Evolutionary conservation across 2,888 invertebrate genomes (phyloP).

Genomic region (Anaspis maculata): DNA sequence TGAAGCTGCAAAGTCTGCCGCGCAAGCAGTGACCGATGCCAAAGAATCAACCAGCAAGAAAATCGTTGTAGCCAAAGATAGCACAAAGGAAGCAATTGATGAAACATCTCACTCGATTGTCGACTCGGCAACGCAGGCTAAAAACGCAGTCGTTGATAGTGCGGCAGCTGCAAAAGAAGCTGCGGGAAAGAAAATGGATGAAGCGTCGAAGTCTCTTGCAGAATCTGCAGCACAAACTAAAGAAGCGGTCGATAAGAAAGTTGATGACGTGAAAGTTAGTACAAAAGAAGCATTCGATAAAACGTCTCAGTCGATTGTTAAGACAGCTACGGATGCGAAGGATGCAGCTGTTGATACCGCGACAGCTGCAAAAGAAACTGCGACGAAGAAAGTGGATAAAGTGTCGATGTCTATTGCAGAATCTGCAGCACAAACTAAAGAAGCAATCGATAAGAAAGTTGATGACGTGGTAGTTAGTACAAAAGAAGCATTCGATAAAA

Average conservation of each 20-base stretch:
- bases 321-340: too few species aligned
- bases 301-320: not conserved
- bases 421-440: not conserved
- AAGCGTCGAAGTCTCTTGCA: not conserved
- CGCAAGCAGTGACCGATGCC: too few species aligned
- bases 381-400: not conserved
- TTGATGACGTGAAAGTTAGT: not conserved
- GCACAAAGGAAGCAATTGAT: too few species aligned
- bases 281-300: not conserved
- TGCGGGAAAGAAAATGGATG: not conserved
- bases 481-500: not conserved
- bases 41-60: too few species aligned
- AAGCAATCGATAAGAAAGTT: not conserved
- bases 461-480: not conserved
- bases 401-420: not conserved
- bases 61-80: too few species aligned
- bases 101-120: too few species aligned
- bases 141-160: not conserved
- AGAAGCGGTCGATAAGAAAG: not conserved
- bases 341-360: not conserved
- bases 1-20: not conserved
- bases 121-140: too few species aligned
- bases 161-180: not conserved
- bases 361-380: not conserved
- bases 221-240: not conserved